phyloP scores from a whole-genome alignment of 2,113 vertebrate species.

The Scomber japonicus region DNA sequence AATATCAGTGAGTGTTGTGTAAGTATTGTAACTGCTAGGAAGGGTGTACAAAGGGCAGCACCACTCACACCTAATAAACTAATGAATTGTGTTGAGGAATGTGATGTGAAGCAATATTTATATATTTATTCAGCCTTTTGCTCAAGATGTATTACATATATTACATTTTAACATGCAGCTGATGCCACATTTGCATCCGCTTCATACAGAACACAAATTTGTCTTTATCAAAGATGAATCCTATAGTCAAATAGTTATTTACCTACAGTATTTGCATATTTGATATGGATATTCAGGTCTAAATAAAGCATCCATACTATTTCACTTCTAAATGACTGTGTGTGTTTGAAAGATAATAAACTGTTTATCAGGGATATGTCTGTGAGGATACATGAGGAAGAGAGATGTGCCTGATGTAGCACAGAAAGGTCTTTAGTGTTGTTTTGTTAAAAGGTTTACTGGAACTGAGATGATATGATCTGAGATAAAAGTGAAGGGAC shows the following conservation, averaged over 20 bases:
- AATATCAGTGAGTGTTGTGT: conserved; percentile 33
- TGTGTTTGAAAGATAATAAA: no score
- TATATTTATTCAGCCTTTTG: conserved; percentile 12
- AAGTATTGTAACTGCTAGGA: conserved; percentile 10
- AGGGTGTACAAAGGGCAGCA: conserved; percentile 35
- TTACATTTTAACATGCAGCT: background rate
- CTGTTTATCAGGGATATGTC: background rate
- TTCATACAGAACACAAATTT: background rate
- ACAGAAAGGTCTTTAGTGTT: conserved; percentile 9
- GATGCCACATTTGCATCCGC: conserved; percentile 28
- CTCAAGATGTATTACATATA: background rate
- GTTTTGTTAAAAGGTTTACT: background rate
- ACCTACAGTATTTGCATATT: conserved; percentile 47
- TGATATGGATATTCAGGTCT: conserved; percentile 21
- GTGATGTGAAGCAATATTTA: background rate
- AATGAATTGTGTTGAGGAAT: conserved; percentile 15
- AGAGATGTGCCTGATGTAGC: conserved; percentile 27
- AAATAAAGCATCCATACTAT: background rate
- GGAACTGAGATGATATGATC: background rate
- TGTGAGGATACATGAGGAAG: conserved; percentile 15
- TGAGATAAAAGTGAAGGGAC: background rate
- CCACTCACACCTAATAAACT: conserved; percentile 25
- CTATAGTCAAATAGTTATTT: conserved; percentile 35
- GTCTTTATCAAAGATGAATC: conserved; percentile 18
- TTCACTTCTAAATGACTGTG: background rate